phyloP scores from a whole-genome alignment of 2,113 vertebrate genomes.

The Oostethus manadensis region DNA sequence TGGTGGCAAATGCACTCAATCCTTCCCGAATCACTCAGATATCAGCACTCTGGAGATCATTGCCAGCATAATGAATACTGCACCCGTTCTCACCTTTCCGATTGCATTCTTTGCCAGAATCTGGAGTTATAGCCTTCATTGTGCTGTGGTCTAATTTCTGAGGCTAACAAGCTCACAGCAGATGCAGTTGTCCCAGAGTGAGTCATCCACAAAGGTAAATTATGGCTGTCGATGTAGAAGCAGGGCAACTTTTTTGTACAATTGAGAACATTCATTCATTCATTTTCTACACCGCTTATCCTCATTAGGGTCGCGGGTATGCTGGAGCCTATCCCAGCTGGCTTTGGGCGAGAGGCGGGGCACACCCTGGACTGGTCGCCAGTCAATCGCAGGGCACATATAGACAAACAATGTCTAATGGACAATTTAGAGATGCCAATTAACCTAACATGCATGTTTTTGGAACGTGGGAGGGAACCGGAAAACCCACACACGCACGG shows the following conservation, averaged over 20 bases:
- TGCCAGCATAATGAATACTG: conserved; percentile 43
- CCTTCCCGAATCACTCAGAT: conserved; percentile 40
- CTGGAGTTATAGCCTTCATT: conserved; percentile 12
- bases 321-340: too few relatives aligned
- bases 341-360: too few relatives aligned
- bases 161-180: conserved; percentile 15
- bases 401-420: too few relatives aligned
- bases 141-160: conserved; percentile 30
- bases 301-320: too few relatives aligned
- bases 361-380: too few relatives aligned
- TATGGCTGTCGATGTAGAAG: conserved; percentile 3
- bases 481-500: too few relatives aligned
- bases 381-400: too few relatives aligned
- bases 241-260: background rate
- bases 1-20: conserved; percentile 33
- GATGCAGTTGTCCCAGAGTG: background rate
- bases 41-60: conserved; percentile 38
- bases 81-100: conserved; percentile 24
- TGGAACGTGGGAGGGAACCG: too few relatives aligned
- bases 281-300: too few relatives aligned
- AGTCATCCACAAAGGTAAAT: conserved; percentile 11
- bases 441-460: too few relatives aligned
- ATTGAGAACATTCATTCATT: background rate
- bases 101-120: conserved; percentile 21
- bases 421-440: too few relatives aligned